Base-by-base conservation (phyloP, 2,797 vertebrate species). In the Thaleichthys pacificus region DNA sequence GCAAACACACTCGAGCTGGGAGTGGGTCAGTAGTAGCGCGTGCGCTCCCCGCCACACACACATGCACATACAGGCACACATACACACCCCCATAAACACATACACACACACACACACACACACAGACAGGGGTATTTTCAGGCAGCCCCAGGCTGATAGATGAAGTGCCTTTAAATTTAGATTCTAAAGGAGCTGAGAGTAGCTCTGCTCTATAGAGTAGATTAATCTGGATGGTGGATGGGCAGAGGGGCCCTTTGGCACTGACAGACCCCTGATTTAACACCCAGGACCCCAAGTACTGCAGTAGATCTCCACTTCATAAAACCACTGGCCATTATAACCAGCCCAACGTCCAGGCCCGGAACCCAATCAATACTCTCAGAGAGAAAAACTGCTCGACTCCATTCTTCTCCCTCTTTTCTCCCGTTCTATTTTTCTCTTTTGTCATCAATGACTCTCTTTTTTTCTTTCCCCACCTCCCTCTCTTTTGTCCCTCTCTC, bases 121-220 rank as follows among this genome's bases (percentile, higher is more conserved):
- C 73, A 66, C 24, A 58, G 82, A 71, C 77, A 78, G 77, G 78
- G 70, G 78, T 77, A 77, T 80, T 81, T 84, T 69, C 75, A 80
- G 78, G 80, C 79, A 69, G 74, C 61, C 75, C 74, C 72, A 70
- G 75, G 84, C 69, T 78, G 77, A 82, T 81, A 80, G 77, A 88
- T 85, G 82, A 85, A 82, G 80, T 83, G 79, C 72, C 77, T 84
- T 84, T 88, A 86, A 89, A 90, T 88, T 86, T 84, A 88, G 83
- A 77, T 85, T 76, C 80, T 79, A 65, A 82, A 80, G 81, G 84
- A 82, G 83, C 7, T 54, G 76, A 76, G 70, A 62, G 64, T 38
- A 56, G 28, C 30, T 69, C 19, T 28, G 66, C 68, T 58, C 68
- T 26, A 17, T 5, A 17, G 66, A 81, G 80, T 80, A 77, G 73